Percentiles rank a stretch among this genome's conserved stretches.
phyloP scores from a whole-genome alignment of 2,797 vertebrate genomes.

The Petrocephalus schoutedeni region DNA sequence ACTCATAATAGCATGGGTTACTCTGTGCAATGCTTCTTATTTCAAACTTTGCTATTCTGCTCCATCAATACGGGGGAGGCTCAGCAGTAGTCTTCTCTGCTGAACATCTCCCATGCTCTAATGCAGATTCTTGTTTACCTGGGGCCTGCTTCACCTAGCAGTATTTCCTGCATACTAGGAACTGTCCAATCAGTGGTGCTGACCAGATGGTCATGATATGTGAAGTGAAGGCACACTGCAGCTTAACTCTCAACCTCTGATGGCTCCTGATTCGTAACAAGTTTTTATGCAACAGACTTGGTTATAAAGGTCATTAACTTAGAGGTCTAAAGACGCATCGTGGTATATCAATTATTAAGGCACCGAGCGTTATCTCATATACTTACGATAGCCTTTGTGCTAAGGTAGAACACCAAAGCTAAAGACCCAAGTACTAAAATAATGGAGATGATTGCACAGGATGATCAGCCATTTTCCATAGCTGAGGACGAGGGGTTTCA shows the following conservation, averaged over 20 bases:
- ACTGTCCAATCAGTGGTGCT: background rate
- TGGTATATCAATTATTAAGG: background rate
- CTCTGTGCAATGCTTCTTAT: background rate
- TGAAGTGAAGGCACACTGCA: background rate
- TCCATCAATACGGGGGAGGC: background rate
- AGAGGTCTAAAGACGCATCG: background rate
- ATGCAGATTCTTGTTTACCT: background rate
- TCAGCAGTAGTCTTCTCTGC: background rate
- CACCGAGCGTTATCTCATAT: background rate
- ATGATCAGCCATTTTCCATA: background rate
- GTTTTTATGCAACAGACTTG: background rate
- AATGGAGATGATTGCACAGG: background rate
- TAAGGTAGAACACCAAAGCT: background rate
- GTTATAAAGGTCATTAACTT: background rate
- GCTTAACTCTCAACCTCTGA: background rate
- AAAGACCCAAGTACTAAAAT: background rate
- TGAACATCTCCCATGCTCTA: background rate
- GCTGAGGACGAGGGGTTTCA: background rate
- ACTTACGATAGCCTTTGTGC: background rate
- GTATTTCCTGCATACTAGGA: background rate
- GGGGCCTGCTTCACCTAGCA: background rate
- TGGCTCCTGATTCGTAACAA: background rate
- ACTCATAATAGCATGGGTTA: background rate
- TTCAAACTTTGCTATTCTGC: background rate
- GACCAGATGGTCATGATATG: background rate